Base-by-base conservation (phyloP, 2,113 vertebrate genomes). In the Rhabdornis inornatus region DNA sequence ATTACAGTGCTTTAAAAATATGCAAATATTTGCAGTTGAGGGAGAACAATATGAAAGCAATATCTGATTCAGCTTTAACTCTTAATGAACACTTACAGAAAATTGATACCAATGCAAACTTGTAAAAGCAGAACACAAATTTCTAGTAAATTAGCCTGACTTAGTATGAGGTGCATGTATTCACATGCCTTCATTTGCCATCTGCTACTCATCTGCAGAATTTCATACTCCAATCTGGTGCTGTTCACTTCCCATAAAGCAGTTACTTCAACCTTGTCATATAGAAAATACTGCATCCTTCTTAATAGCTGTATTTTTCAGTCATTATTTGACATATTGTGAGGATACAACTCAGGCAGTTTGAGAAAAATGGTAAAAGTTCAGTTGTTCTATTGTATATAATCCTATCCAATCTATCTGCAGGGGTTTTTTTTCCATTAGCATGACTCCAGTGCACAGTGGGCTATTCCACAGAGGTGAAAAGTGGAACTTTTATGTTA, bases 161-260 rank as follows among this genome's bases (percentile, higher is more conserved):
- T 94, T 96, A 71, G 60, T 78, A 87, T 83, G 89, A 72, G 47
- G 66, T 78, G 68, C 76, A 57, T 90, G 86, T 88, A 86, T 83
- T 96, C 89, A 61, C 55, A 79, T 93, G 96, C 53, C 69, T 95
- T 96, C 91, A 94, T 92, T 90, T 90, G 83, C 95, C 96, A 95
- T 97, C 89, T 97, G 96, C 89, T 96, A 83, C 89, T 83, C 60
- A 90, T 97, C 92, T 74, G 79, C 83, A 68, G 91, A 83, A 83
- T 84, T 92, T 77, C 14, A 2, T 83, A 39, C 80, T 94, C 87
- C 92, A 93, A 9, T 93, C 89, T 95, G 92, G 59, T 81, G 80
- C 76, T 75, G 55, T 70, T 97, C 68, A 74, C 71, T 55, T 92
- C 60, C 69, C 44, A 82, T 60, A 74, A 81, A 94, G 76, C 59